phyloP scores from a whole-genome alignment of 2,797 vertebrate genomes.

The Lagocephalus sceleratus region DNA sequence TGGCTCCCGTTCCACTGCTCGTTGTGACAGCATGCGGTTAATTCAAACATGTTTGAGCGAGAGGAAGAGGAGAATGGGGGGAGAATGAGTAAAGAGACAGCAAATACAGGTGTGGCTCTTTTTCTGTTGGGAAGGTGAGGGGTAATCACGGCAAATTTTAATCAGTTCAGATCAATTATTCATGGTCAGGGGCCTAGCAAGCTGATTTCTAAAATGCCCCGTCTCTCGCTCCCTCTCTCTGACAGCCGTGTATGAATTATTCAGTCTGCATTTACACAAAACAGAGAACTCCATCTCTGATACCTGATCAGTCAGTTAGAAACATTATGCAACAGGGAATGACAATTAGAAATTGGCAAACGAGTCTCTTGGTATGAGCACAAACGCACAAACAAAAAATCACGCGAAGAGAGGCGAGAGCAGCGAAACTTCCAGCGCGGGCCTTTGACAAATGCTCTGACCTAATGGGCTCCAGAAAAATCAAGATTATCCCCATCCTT shows the following conservation, averaged over 20 bases:
- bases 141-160: constrained; percentile 84
- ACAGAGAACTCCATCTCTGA: constrained; percentile 76
- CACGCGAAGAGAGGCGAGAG: constrained; percentile 13
- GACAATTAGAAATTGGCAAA: constrained; percentile 73
- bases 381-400: constrained; percentile 45
- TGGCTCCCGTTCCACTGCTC: constrained; percentile 22
- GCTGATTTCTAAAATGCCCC: constrained; percentile 76
- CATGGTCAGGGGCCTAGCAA: constrained; percentile 78
- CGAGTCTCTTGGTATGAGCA: constrained; percentile 45
- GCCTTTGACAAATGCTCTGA: constrained; percentile 2
- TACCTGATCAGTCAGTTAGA: constrained; percentile 80
- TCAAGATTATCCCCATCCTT: constrained; percentile 15
- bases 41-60: constrained; percentile 48
- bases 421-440: background rate
- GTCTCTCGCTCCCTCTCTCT: constrained; percentile 59
- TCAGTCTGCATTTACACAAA: constrained; percentile 79
- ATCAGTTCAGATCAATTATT: constrained; percentile 86
- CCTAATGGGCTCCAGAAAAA: constrained; percentile 33
- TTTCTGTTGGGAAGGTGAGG: constrained; percentile 73
- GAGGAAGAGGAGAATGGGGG: constrained; percentile 35
- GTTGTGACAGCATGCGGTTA: constrained; percentile 25
- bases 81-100: constrained; percentile 67
- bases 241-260: constrained; percentile 80
- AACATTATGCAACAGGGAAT: constrained; percentile 78
- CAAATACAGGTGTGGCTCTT: constrained; percentile 78